Evolutionary conservation across 2,113 vertebrate genomes (phyloP).

Genomic region (Maccullochella peelii): DNA sequence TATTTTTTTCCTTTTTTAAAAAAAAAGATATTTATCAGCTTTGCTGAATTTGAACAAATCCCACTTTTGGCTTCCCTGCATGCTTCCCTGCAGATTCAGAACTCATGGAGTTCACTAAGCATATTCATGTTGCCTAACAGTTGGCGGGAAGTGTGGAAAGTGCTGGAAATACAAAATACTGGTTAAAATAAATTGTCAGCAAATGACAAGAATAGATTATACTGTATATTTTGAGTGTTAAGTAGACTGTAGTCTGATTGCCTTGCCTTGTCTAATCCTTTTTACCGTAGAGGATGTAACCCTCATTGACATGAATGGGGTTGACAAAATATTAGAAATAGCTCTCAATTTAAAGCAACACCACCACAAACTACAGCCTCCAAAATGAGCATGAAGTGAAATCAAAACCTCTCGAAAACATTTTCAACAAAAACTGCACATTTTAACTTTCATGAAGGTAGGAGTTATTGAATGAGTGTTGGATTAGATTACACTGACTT

Average conservation of each 20-base stretch:
- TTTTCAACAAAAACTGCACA: background rate
- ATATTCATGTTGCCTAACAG: slow-evolving; percentile 9
- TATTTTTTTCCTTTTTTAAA: background rate
- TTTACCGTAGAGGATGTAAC: background rate
- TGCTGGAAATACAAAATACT: slow-evolving; percentile 9
- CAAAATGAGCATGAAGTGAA: background rate
- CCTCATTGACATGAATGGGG: background rate
- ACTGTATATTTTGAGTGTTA: background rate
- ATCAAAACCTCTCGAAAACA: background rate
- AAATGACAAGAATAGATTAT: background rate
- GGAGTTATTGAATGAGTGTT: background rate
- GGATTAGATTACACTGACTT: background rate
- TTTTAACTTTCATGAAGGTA: background rate
- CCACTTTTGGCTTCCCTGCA: background rate
- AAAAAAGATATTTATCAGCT: background rate
- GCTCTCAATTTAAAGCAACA: background rate
- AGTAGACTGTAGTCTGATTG: background rate
- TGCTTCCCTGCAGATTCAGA: slow-evolving; percentile 15
- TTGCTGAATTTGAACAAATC: slow-evolving; percentile 1
- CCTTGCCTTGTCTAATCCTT: background rate
- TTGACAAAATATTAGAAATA: background rate
- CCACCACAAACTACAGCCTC: background rate
- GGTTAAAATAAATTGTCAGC: background rate
- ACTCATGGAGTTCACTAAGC: background rate
- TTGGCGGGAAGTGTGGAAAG: slow-evolving; percentile 6